Percentiles rank a stretch among this genome's conserved stretches.
Evolutionary conservation across 2,113 vertebrate species (phyloP).

Genomic region (Furnarius figulus): DNA sequence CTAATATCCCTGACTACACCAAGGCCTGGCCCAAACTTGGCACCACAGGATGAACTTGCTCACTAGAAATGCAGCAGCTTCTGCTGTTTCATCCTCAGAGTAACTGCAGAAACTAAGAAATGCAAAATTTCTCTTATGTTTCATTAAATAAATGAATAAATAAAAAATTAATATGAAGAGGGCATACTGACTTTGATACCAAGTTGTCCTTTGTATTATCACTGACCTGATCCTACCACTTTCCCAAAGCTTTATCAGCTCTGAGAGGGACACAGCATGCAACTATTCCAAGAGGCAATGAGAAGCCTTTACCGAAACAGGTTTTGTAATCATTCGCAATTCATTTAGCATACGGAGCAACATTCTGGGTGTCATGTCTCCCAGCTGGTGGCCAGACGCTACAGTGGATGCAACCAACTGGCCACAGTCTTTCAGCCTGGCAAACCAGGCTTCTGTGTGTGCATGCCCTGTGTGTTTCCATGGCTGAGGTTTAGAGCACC

Average conservation of each 20-base stretch:
- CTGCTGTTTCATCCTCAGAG: background rate
- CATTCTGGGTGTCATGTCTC: slow-evolving; percentile 49
- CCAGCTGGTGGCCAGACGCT: slow-evolving; percentile 60
- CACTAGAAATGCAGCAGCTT: background rate
- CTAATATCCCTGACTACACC: background rate
- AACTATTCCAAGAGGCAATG: slow-evolving; percentile 16
- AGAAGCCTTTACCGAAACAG: slow-evolving; percentile 46
- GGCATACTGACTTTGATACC: background rate
- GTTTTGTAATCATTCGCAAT: slow-evolving; percentile 42
- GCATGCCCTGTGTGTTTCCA: background rate
- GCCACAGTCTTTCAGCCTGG: slow-evolving; percentile 40
- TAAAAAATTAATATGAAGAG: background rate
- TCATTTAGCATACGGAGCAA: slow-evolving; percentile 58
- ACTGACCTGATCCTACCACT: background rate
- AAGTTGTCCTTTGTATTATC: background rate
- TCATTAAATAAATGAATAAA: background rate
- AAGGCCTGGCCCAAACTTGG: background rate
- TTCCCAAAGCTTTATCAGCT: background rate
- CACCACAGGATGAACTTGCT: background rate
- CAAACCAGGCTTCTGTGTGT: background rate
- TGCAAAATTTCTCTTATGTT: background rate
- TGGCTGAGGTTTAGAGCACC: slow-evolving; percentile 3
- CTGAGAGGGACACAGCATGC: background rate
- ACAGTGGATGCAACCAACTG: slow-evolving; percentile 23
- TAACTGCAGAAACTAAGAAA: background rate